Conservation (phyloP, 2,113 vertebrate species). For the Syngnathus typhle region DNA sequence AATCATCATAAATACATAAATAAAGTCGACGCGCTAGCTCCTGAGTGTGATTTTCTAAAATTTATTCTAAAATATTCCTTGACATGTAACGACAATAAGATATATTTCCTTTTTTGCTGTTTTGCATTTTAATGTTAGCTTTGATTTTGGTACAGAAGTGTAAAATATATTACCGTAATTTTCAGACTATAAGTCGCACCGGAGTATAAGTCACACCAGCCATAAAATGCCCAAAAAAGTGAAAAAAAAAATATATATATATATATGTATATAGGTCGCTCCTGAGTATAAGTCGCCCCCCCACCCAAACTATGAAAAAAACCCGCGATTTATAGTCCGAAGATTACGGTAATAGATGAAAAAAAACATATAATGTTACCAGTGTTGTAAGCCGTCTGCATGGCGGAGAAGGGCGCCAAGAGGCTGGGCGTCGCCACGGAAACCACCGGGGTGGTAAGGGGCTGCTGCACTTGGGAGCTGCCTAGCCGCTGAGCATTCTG, state of each 20-base stretch:
- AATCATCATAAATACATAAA: not conserved
- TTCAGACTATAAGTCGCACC: too few species aligned
- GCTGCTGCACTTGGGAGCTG: slow-evolving; percentile 78
- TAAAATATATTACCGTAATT: too few species aligned
- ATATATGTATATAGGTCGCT: too few species aligned
- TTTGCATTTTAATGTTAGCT: not conserved
- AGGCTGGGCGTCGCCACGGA: slow-evolving; percentile 90
- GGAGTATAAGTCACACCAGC: too few species aligned
- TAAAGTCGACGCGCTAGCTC: not conserved
- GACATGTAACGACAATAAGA: not conserved
- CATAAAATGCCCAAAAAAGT: too few species aligned
- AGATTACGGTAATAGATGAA: too few species aligned
- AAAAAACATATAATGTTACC: slow-evolving; percentile 56
- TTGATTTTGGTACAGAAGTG: not conserved
- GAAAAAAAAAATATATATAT: too few species aligned
- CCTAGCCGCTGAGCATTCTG: slow-evolving; percentile 87
- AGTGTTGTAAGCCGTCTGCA: slow-evolving; percentile 74
- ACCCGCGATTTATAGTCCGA: too few species aligned
- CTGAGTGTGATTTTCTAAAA: not conserved
- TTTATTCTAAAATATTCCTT: not conserved
- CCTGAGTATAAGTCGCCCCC: too few species aligned
- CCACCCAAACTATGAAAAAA: too few species aligned
- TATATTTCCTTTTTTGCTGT: not conserved
- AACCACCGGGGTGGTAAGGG: slow-evolving; percentile 89
- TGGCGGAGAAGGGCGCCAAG: slow-evolving; percentile 75